Base-by-base conservation (phyloP, 2,888 invertebrate genomes). In the Campaea margaritaria region DNA sequence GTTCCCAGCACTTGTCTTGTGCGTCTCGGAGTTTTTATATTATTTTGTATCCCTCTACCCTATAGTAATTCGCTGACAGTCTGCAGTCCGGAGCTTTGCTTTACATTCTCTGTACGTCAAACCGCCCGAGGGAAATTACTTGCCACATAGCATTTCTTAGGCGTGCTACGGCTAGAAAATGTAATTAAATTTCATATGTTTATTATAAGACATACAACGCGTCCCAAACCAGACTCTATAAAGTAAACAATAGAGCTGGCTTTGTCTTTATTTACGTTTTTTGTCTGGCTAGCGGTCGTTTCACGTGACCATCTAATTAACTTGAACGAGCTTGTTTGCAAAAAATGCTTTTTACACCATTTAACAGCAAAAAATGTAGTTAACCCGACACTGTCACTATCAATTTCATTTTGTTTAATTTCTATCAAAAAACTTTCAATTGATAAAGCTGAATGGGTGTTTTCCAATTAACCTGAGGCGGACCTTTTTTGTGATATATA, bases 91-190 rank as follows among this genome's bases (percentile, higher is more conserved):
- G 12, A 11, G 51, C 31, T 31, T 31, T 41, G 41, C 31, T 14
- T 48, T 34, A 42, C 34, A 31, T 51, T 34, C 71, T 65, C 66
- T 67, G 64, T 71, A 68, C 72, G 70, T 70, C 74, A 73, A 79
- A 79, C 73, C 75, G 79, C 86, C 82, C 85, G 67, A 68, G 87
- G 87, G 85, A 88, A 88, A 87, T 87, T 82, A 85, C 79, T 76
- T 76, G 77, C 77, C 81, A 79, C 78, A 82, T 76, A 78, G 77
- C 79, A 78, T 79, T 83, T 81, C 50, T 51, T 28, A 55, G 55
- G 55, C 43, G 55, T 47, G 72, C 78, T 46, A 71, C 78, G 76
- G 70, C 76, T 80, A 79, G 78, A 80, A 82, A 84, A 83, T 80
- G 76, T 82, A 84, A 86, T 86, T 87, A 84, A 81, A 80, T 83